These are phyloP conservation scores for Canis aureus DNA, from an alignment of 2,113 vertebrate genomes.

Conservation along the genomic window DNA sequence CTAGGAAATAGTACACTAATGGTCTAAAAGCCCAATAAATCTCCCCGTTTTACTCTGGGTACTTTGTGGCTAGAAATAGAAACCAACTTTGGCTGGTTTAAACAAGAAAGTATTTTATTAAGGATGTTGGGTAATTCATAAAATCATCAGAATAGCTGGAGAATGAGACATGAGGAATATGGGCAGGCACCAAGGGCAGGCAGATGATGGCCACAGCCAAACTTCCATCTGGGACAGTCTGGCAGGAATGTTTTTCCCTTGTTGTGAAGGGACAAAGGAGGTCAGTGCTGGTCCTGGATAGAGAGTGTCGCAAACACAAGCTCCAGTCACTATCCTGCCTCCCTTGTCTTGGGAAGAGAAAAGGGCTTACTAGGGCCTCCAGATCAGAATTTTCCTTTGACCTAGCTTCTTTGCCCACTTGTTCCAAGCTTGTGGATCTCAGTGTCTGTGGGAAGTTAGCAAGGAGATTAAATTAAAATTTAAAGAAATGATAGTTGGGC, in stretches of 20 bases:
- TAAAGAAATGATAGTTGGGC: background rate
- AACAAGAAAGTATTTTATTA: constrained; percentile 47
- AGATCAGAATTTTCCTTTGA: background rate
- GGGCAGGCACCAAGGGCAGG: background rate
- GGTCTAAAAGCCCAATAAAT: background rate
- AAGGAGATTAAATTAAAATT: background rate
- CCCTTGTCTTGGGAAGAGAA: background rate
- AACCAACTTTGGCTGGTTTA: constrained; percentile 49
- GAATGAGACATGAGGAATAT: background rate
- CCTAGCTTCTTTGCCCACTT: background rate
- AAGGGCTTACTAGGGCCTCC: background rate
- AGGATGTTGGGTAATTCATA: constrained; percentile 19
- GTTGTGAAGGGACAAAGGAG: background rate
- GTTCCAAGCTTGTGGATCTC: background rate
- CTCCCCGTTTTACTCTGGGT: background rate
- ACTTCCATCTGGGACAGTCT: background rate
- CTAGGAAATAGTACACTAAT: constrained; percentile 43
- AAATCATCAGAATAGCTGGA: background rate
- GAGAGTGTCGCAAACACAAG: rapidly evolving
- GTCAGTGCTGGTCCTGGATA: background rate
- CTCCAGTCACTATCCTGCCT: background rate
- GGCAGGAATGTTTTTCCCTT: background rate
- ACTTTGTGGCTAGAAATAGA: constrained; percentile 44
- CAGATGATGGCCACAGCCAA: background rate
- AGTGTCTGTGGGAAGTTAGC: background rate